Evolutionary conservation across 2,797 vertebrate genomes (phyloP).

Genomic region (Glossophaga mutica): DNA sequence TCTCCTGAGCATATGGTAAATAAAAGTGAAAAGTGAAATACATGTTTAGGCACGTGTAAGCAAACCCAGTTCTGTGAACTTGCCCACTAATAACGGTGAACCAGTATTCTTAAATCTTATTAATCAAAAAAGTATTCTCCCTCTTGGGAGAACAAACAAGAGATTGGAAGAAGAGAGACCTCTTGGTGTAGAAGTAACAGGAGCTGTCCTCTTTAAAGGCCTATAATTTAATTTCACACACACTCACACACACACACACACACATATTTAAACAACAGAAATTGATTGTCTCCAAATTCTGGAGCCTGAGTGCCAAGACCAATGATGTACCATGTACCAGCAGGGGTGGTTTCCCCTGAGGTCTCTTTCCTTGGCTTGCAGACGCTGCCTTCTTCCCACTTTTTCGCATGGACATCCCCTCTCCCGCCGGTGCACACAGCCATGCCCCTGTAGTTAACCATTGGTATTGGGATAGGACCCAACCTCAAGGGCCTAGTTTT

Average conservation of each 20-base stretch:
- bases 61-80: neutral
- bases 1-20: neutral
- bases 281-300: neutral
- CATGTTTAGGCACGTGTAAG: neutral
- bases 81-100: neutral
- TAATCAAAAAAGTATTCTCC: neutral
- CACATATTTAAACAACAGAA: neutral
- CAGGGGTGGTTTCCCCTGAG: neutral
- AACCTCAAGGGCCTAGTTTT: neutral
- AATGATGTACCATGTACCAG: neutral
- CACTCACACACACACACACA: too few species aligned
- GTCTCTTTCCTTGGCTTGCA: neutral
- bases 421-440: too few species aligned
- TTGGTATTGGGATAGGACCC: neutral
- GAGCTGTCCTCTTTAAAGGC: neutral
- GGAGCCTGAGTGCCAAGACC: neutral
- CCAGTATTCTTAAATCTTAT: neutral
- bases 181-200: neutral
- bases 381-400: neutral
- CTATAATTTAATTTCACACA: neutral
- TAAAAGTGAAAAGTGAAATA: neutral
- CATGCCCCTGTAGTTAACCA: neutral
- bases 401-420: neutral
- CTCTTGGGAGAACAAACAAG: neutral
- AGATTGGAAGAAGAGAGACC: neutral